Percentiles rank a stretch among this genome's conserved stretches.
These are phyloP conservation scores for Pandion haliaetus DNA, from an alignment of 2,113 vertebrate genomes.

Conservation along the genomic window DNA sequence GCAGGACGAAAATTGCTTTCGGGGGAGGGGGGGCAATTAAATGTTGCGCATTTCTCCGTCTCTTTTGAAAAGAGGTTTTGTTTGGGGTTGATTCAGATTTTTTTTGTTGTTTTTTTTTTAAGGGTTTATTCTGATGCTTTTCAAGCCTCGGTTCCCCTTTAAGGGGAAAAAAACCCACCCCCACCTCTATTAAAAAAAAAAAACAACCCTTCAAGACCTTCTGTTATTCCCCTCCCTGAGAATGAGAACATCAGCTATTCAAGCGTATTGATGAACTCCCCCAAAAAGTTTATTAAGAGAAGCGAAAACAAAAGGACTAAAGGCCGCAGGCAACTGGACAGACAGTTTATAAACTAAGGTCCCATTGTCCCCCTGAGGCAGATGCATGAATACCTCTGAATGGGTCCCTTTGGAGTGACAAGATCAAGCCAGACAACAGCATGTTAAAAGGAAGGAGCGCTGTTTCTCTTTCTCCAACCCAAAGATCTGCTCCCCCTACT, in stretches of 20 bases:
- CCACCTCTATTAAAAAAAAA: background rate
- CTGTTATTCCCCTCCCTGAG: constrained; percentile 89
- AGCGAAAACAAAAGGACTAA: constrained; percentile 90
- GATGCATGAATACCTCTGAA: constrained; percentile 98
- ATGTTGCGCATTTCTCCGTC: background rate
- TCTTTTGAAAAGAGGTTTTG: constrained; percentile 51
- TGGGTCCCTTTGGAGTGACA: constrained; percentile 96
- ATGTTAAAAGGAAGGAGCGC: constrained; percentile 84
- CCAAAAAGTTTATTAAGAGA: constrained; percentile 99
- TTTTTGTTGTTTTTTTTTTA: constrained; percentile 44
- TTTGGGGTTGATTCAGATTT: constrained; percentile 21
- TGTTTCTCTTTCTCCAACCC: constrained; percentile 74
- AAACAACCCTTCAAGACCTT: constrained; percentile 72
- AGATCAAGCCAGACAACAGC: constrained; percentile 96
- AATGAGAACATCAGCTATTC: constrained; percentile 94
- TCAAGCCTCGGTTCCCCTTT: constrained; percentile 20
- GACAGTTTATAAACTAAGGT: constrained; percentile 95
- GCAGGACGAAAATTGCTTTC: background rate
- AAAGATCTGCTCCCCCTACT: constrained; percentile 71
- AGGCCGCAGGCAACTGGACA: constrained; percentile 87
- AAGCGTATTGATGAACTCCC: constrained; percentile 99
- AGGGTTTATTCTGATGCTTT: constrained; percentile 75
- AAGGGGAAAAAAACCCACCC: background rate
- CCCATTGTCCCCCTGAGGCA: constrained; percentile 90
- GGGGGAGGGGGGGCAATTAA: background rate